Base-by-base conservation (phyloP, 2,797 vertebrate genomes). In the Phoeniculus purpureus region DNA sequence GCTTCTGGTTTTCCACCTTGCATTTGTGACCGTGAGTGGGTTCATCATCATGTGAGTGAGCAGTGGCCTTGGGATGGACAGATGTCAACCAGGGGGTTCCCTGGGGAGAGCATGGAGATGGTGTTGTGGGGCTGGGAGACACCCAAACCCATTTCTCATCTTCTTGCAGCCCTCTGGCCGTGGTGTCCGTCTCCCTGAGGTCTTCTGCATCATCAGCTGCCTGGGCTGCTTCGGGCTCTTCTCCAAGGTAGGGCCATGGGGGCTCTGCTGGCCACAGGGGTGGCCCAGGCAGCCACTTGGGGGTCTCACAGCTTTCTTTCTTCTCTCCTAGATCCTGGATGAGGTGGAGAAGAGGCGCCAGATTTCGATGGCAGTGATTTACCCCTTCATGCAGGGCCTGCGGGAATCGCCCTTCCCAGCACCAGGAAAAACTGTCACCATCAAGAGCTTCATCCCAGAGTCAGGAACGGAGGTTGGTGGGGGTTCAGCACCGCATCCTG, bases 381-480 rank as follows among this genome's bases (percentile, higher is more conserved):
- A 99, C 94, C 99, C 99, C 10, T 99, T 99, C 97, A 99, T 99
- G 99, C 99, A 99, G 95, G 99, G 98, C 76, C 98, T 99, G 26
- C 97, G 99, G 64, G 99, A 99, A 95, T 97, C 98, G 0, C 91
- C 98, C 13, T 99, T 99, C 94, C 99, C 99, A 4, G 98, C 98
- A 10, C 99, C 99, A 0, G 99, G 99, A 52, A 98, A 98, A 97
- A 99, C 98, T 0, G 99, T 99, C 92, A 98, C 98, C 82, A 99
- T 99, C 94, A 99, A 99, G 95, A 99, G 99, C 97, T 99, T 99
- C 97, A 99, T 99, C 96, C 99, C 99, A 0, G 99, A 98, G 82
- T 98, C 98, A 0, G 99, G 99, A 91, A 99, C 98, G 0, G 99
- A 99, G 98, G 99, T 99, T 85, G 70, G 94, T 94, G 45, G 4